Evolutionary conservation across 2,113 vertebrate genomes (phyloP), one percentile per base, ranked within the genome.

Genomic region (Apaloderma vittatum): DNA sequence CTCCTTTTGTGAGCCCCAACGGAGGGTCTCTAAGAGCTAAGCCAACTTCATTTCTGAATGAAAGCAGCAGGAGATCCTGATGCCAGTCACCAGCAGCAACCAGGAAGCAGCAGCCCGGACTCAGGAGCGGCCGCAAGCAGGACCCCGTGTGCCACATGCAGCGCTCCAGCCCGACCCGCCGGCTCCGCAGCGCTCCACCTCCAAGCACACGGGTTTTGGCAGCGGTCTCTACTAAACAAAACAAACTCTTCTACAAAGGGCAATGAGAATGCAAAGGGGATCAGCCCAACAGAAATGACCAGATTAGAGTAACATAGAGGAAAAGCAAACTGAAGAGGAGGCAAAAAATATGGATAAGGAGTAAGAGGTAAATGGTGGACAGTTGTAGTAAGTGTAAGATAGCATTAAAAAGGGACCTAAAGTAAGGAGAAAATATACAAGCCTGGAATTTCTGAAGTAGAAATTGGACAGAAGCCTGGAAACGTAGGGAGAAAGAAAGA

Each of bases 381-480:
- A 76, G 45, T 6, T 71, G 48, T 57, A 72, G 32, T 36, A 94
- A 90, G 78, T 29, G 14, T 34, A 90, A 58, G 48, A 54, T 13
- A 90, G 90, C 71, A 67, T 71, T 62, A 84, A 74, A 95, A 92
- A 91, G 86, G 92, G 82, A 85, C 80, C 85, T 90, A 93, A 83
- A 85, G 43, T 68, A 96, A 96, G 70, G 79, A 97, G 87, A 95
- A 94, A 95, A 95, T 87, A 95, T 67, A 91, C 67, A 97, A 92
- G 87, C 93, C 94, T 96, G 86, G 71, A 90, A 96, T 96, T 95
- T 97, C 96, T 96, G 95, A 88, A 94, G 97, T 48, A 93, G 97
- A 95, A 80, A 96, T 68, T 89, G 95, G 94, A 94, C 91, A 96
- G 83, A 96, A 91, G 61, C 92, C 90, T 96, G 91, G 63, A 95